These are phyloP conservation scores for Rhorus exstirpatorius DNA, from an alignment of 2,888 invertebrate genomes.

Conservation along the genomic window DNA sequence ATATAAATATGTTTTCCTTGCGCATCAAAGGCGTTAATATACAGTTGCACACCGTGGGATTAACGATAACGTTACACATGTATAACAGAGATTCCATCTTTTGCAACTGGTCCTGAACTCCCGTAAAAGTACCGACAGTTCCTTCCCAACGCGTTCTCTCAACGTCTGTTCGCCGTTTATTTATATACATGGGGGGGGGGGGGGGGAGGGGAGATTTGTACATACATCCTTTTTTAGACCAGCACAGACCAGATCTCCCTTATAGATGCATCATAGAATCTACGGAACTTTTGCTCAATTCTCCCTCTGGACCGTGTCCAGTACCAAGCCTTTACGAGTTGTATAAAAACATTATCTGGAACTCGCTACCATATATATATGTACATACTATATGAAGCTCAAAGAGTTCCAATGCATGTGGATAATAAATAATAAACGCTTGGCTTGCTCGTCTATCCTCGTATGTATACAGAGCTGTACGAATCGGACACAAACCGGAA, in stretches of 20 bases:
- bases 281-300: conserved; percentile 15
- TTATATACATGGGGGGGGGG: too few relatives aligned
- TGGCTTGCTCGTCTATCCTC: conserved; percentile 25
- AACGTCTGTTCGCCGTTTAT: conserved; percentile 26
- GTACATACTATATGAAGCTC: too few relatives aligned
- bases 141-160: conserved; percentile 3
- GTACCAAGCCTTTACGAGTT: background rate
- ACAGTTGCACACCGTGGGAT: conserved; percentile 75
- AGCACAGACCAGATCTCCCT: background rate
- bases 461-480: background rate
- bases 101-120: conserved; percentile 28
- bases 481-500: conserved; percentile 38
- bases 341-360: conserved; percentile 49
- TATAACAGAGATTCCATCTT: conserved; percentile 45
- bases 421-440: conserved; percentile 60
- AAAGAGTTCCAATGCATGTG: conserved; percentile 17
- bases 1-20: conserved; percentile 27
- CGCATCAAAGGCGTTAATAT: conserved; percentile 69
- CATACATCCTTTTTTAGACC: conserved; percentile 44
- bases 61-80: conserved; percentile 72
- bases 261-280: background rate
- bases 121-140: background rate
- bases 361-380: conserved; percentile 21
- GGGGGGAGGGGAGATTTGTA: too few relatives aligned
- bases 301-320: conserved; percentile 14